Evolutionary conservation across 1,140 invertebrate species (phyloP), one percentile per base, ranked within the genome.

Genomic region (Wasmannia auropunctata): DNA sequence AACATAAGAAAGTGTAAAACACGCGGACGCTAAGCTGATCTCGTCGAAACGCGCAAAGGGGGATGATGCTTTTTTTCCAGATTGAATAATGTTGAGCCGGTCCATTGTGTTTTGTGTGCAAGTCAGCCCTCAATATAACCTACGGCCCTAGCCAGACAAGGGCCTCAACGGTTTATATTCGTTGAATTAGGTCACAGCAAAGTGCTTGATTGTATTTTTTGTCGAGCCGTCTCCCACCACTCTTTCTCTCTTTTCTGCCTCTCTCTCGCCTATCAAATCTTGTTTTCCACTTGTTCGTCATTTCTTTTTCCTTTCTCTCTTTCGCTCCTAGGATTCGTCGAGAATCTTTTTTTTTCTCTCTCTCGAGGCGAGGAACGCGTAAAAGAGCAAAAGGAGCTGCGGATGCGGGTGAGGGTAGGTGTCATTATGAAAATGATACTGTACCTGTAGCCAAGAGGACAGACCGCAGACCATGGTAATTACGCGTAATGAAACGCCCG

Each of bases 361-460:
- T n/a, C n/a, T 49, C 28, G 56, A 72, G 2, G 5, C 16, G 70
- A 51, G 63, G 22, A 40, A 62, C 25, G 34, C 43, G 51, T n/a
- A n/a, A 46, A 65, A 62, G 75, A 58, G 37, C 2, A 67, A 67
- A 67, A 67, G n/a, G 40, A 58, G n/a, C 19, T 6, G 16, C 56
- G 19, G 65, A 25, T 25, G 65, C 54, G 76, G 58, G 60, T 84
- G 70, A 87, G 43, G 89, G 85, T 62, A 90, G 85, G 92, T 91
- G 89, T 95, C 89, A 95, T 95, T 95, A 95, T 93, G 94, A 94
- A 95, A 95, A 95, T 95, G 93, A 95, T 94, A 95, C 94, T 93
- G 91, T 94, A 92, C 91, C 91, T 93, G 91, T 91, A 91, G 86
- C 87, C 90, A 87, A 92, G 92, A 88, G 91, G 92, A 93, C 92